Percentiles rank a stretch among this genome's conserved stretches.
Evolutionary conservation across 2,888 invertebrate species (phyloP).

Genomic region (Ariolimax columbianus): DNA sequence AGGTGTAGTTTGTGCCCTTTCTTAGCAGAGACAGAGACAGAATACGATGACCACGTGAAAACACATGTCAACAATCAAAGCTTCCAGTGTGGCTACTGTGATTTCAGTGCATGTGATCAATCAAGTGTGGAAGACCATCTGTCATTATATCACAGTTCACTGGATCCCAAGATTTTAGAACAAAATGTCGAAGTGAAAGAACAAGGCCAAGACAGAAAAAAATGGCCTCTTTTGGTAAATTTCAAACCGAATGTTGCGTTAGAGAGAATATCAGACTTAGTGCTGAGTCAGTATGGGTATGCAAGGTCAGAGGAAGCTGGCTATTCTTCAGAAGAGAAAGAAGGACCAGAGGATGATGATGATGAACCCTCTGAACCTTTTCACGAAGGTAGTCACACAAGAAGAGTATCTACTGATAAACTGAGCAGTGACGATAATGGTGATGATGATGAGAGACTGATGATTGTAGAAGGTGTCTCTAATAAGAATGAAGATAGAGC

Average conservation of each 20-base stretch:
- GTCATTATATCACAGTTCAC: slow-evolving; percentile 35
- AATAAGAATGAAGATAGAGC: slow-evolving; percentile 3
- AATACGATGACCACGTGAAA: slow-evolving; percentile 62
- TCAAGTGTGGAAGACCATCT: slow-evolving; percentile 46
- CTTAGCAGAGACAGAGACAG: slow-evolving; percentile 52
- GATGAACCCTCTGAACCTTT: background rate
- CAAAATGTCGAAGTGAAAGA: background rate
- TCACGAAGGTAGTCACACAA: background rate
- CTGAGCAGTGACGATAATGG: background rate
- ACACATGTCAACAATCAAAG: slow-evolving; percentile 60
- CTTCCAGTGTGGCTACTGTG: slow-evolving; percentile 65
- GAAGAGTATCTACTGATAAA: background rate
- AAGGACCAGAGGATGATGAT: background rate
- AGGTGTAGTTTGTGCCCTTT: slow-evolving; percentile 67
- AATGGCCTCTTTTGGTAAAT: slow-evolving; percentile 46
- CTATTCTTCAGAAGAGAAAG: slow-evolving; percentile 8
- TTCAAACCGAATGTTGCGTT: slow-evolving; percentile 43
- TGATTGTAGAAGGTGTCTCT: slow-evolving; percentile 8
- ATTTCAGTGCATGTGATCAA: slow-evolving; percentile 47
- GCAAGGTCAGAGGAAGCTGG: background rate
- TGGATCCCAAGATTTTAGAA: slow-evolving; percentile 49
- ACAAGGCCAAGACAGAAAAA: slow-evolving; percentile 11
- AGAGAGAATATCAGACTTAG: slow-evolving; percentile 41
- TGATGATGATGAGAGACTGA: slow-evolving; percentile 22
- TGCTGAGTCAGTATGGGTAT: slow-evolving; percentile 35